phyloP scores from a whole-genome alignment of 2,113 vertebrate genomes.

The Phaethornis superciliosus region DNA sequence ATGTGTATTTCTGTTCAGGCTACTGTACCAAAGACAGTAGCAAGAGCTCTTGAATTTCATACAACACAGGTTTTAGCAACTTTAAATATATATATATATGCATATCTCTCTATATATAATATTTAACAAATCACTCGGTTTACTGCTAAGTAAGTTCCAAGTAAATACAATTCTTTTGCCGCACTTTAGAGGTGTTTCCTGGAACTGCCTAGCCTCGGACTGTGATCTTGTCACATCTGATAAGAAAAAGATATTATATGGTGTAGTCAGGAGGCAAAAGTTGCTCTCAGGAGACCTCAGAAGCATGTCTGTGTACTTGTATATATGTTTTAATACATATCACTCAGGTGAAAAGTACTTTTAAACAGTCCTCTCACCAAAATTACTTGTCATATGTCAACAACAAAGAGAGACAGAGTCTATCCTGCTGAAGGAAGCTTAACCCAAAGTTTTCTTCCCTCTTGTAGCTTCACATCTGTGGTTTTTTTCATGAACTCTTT shows the following conservation, averaged over 20 bases:
- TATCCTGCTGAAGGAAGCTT: background rate
- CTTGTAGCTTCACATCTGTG: background rate
- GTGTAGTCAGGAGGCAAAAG: background rate
- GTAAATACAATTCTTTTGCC: background rate
- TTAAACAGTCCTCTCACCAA: background rate
- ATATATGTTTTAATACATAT: background rate
- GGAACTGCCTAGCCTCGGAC: background rate
- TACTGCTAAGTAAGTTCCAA: background rate
- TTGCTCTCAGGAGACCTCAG: background rate
- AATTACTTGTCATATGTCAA: rapidly evolving
- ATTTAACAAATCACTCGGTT: background rate
- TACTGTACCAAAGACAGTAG: background rate
- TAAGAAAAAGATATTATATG: background rate
- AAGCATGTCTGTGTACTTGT: background rate
- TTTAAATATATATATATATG: background rate
- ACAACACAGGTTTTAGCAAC: background rate
- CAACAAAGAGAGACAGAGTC: background rate
- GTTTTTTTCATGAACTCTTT: rapidly evolving
- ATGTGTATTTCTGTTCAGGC: background rate
- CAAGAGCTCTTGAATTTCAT: background rate
- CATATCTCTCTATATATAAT: background rate
- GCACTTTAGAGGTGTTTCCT: background rate
- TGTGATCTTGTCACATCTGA: background rate
- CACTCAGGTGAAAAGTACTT: background rate
- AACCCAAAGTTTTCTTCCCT: background rate